These are phyloP conservation scores for Lasioglossum zephyrum DNA, from an alignment of 2,888 invertebrate species.

Conservation along the genomic window DNA sequence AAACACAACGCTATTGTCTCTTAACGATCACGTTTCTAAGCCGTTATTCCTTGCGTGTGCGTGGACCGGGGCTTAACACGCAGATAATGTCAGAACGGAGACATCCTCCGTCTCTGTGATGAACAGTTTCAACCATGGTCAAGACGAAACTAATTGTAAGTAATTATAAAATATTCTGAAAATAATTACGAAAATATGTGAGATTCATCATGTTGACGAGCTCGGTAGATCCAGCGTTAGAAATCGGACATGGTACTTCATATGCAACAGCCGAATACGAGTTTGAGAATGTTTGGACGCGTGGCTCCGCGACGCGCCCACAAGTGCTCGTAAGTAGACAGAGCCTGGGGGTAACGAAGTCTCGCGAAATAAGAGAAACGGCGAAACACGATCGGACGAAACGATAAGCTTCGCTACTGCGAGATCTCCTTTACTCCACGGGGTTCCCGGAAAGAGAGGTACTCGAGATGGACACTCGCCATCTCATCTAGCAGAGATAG, in stretches of 20 bases:
- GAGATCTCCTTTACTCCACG: conserved; percentile 72
- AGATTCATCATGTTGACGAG: too few relatives aligned
- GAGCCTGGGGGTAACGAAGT: conserved; percentile 70
- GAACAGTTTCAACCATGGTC: neutral
- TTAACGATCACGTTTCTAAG: conserved; percentile 58
- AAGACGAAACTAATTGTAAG: too few relatives aligned
- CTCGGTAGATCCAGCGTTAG: too few relatives aligned
- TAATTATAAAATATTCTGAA: too few relatives aligned
- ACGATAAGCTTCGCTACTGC: conserved; percentile 78
- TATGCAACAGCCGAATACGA: neutral
- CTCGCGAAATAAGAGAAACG: conserved; percentile 74
- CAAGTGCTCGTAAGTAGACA: conserved; percentile 61
- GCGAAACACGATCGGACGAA: conserved; percentile 76
- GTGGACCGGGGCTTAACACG: conserved; percentile 13
- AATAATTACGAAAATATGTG: too few relatives aligned
- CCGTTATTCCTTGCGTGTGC: conserved; percentile 49
- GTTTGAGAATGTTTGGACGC: neutral
- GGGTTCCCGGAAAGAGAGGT: conserved; percentile 79
- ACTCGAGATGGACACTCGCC: conserved; percentile 73
- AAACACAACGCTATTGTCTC: conserved; percentile 61
- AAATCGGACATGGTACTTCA: neutral
- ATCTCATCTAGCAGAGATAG: conserved; percentile 78
- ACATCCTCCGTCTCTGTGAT: neutral
- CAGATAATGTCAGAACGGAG: conserved; percentile 13
- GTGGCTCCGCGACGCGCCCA: conserved; percentile 34